Evolutionary conservation across 2,797 vertebrate species (phyloP).

Genomic region (Trematomus bernacchii): DNA sequence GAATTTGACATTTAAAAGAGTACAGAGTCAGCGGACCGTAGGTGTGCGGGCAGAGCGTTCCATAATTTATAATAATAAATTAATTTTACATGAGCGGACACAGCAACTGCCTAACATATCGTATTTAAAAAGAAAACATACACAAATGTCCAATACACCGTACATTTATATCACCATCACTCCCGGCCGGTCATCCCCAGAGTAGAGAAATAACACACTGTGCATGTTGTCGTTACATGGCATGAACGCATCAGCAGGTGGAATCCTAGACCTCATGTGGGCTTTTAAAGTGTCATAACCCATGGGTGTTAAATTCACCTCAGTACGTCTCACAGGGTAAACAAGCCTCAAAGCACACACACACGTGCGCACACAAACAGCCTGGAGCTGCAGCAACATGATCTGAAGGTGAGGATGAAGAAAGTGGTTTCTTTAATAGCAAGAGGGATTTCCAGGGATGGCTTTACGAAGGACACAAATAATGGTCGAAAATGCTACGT

Average conservation of each 20-base stretch:
- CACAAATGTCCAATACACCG: background rate
- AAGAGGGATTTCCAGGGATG: too few relatives aligned
- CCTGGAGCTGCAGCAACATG: constrained; percentile 35
- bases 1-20: too few relatives aligned
- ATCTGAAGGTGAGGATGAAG: constrained; percentile 31
- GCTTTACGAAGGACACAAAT: background rate
- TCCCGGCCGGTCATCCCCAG: constrained; percentile 6
- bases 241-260: constrained; percentile 50
- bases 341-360: constrained; percentile 56
- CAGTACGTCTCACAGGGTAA: constrained; percentile 54
- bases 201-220: constrained; percentile 3
- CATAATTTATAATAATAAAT: too few relatives aligned
- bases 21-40: too few relatives aligned
- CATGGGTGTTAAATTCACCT: constrained; percentile 47
- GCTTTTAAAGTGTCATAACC: constrained; percentile 68
- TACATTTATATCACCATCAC: constrained; percentile 8
- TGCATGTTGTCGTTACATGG: constrained; percentile 40
- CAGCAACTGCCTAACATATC: background rate
- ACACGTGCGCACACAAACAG: constrained; percentile 37
- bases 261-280: constrained; percentile 35
- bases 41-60: too few relatives aligned
- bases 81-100: background rate
- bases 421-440: constrained; percentile 19
- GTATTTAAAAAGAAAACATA: background rate
- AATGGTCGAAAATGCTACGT: background rate